A percentile compares a stretch with the other conserved stretches of the same genome.
Evolutionary conservation across 2,797 vertebrate species (phyloP).

Genomic region (Poeciliopsis gracilis): DNA sequence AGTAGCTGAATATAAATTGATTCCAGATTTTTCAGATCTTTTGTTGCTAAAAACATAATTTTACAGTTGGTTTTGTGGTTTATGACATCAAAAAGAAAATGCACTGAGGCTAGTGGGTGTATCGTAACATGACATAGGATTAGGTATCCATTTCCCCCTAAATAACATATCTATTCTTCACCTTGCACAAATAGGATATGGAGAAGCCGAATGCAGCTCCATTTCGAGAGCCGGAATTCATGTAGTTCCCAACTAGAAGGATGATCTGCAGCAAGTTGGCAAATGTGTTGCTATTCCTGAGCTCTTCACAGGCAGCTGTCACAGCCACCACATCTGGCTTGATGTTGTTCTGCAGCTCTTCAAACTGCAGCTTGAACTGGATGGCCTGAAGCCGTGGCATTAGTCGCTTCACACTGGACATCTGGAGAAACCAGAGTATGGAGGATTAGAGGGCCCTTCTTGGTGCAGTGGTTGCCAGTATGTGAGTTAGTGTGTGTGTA

Average conservation of each 20-base stretch:
- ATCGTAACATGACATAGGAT: not conserved
- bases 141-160: not conserved
- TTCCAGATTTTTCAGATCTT: not conserved
- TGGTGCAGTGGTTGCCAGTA: conserved; percentile 8
- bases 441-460: conserved; percentile 9
- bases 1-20: not conserved
- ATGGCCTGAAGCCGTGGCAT: conserved; percentile 85
- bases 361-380: conserved; percentile 90
- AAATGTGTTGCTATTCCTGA: conserved; percentile 85
- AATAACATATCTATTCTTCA: conserved; percentile 28
- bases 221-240: conserved; percentile 92
- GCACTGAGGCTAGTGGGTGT: not conserved
- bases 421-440: conserved; percentile 70
- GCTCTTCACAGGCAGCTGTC: conserved; percentile 91
- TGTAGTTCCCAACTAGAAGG: conserved; percentile 89
- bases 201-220: conserved; percentile 89
- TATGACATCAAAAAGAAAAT: not conserved
- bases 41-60: not conserved
- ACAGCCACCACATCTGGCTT: conserved; percentile 93
- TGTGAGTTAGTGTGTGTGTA: not conserved
- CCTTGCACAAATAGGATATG: conserved; percentile 88
- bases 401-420: conserved; percentile 86
- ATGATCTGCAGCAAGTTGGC: conserved; percentile 84
- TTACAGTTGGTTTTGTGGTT: not conserved
- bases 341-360: conserved; percentile 90